phyloP scores from a whole-genome alignment of 92 coral and sea anemone species.

The Metridium senile region DNA sequence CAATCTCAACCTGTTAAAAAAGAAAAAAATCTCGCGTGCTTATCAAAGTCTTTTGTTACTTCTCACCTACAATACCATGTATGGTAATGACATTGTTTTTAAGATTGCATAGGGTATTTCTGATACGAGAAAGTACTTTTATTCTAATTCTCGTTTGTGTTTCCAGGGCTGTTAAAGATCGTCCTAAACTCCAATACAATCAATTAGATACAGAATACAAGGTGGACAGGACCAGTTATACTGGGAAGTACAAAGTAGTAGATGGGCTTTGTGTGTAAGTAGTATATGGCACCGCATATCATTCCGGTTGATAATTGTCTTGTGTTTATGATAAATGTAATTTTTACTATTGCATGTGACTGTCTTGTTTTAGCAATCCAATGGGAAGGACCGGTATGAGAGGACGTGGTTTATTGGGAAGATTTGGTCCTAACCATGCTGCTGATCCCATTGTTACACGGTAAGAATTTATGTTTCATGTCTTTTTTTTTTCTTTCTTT shows the following conservation, averaged over 20 bases:
- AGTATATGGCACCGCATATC: too few relatives aligned
- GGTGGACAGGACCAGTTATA: constrained; percentile 91
- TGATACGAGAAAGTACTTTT: too few relatives aligned
- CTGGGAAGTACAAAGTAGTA: constrained; percentile 71
- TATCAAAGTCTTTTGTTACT: too few relatives aligned
- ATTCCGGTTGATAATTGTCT: too few relatives aligned
- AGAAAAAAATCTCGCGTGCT: too few relatives aligned
- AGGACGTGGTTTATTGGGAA: constrained; percentile 91
- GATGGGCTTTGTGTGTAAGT: constrained; percentile 90
- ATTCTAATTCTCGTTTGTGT: neutral
- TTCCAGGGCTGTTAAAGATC: constrained; percentile 57
- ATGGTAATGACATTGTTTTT: too few relatives aligned
- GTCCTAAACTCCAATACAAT: constrained; percentile 79
- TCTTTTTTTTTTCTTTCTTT: neutral
- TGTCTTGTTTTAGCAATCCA: constrained; percentile 75
- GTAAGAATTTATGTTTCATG: neutral
- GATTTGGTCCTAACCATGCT: constrained; percentile 98
- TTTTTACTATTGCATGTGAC: too few relatives aligned
- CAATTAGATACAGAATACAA: constrained; percentile 64
- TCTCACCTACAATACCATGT: too few relatives aligned
- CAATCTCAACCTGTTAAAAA: too few relatives aligned
- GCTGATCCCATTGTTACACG: constrained; percentile 97
- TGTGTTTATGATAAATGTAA: too few relatives aligned
- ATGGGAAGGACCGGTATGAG: constrained; percentile 96
- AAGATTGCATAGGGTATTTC: too few relatives aligned